phyloP scores from a whole-genome alignment of 2,113 vertebrate genomes.

The Ailuropoda melanoleuca region DNA sequence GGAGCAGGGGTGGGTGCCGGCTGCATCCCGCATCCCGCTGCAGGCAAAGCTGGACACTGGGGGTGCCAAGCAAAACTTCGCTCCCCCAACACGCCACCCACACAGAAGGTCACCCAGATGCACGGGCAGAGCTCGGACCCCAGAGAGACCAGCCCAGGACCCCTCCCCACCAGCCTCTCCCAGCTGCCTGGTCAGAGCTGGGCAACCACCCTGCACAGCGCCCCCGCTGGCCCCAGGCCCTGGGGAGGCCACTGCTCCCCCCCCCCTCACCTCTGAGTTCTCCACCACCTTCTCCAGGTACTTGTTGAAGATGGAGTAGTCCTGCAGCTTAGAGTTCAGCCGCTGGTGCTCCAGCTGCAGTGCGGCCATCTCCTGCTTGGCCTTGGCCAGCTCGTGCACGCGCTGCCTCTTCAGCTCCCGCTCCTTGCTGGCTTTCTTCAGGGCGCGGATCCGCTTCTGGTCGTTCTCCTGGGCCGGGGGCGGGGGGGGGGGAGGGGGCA shows the following conservation, averaged over 20 bases:
- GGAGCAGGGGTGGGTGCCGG: neutral
- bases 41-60: neutral
- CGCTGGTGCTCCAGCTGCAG: constrained; percentile 77
- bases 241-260: accelerated
- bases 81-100: neutral
- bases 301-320: constrained; percentile 82
- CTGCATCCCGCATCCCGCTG: neutral
- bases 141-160: neutral
- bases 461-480: constrained; percentile 82
- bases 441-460: constrained; percentile 74
- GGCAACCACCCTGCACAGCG: accelerated
- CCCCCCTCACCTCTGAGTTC: constrained; percentile 79
- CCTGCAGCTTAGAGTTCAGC: constrained; percentile 77
- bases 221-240: neutral
- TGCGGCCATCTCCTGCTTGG: constrained; percentile 70
- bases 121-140: neutral
- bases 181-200: neutral
- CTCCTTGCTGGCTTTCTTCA: constrained; percentile 82
- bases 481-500: neutral
- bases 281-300: constrained; percentile 87
- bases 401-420: constrained; percentile 69
- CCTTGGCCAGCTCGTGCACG: constrained; percentile 78
- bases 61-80: neutral
- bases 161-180: neutral
- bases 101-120: neutral